Base-by-base conservation (phyloP, 2,888 invertebrate species). In the Scelioninae gen. 2 region DNA sequence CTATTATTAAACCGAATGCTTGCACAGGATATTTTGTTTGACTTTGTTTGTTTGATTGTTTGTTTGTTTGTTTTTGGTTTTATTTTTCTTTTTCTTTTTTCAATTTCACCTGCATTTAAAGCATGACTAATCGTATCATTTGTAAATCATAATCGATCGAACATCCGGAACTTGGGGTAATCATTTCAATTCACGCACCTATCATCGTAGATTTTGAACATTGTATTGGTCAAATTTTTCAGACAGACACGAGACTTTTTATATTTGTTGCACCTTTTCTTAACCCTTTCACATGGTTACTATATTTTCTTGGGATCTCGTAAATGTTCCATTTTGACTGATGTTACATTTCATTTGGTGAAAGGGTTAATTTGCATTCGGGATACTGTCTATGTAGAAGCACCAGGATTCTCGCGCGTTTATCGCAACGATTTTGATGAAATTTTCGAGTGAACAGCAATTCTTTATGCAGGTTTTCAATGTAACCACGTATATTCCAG, bases 391-490 rank as follows among this genome's bases (percentile, higher is more conserved):
- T 65, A 22, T 68, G 68, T 71, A 64, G 68, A 71, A 71, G 74
- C 71, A 74, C 71, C 74, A 74, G 68, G 74, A 74, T 71, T 63
- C 71, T 74, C 74, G 68, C 68, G 71, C 68, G 58, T 46, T 60
- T 35, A 18, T 37, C 0, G 22, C 63, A 70, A 74, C 60, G 2
- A 67, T 53, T 72, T 76, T 60, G 31, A 55, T 72, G 65, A 48
- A 48, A 2, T 37, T 1, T 52, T 50, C 10, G 19, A 9, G 9
- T 7, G 22, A 22, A 22, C 22, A 5, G n/a, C n/a, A n/a, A n/a
- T n/a, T 5, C 5, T 22, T 22, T 5, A 5, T 22, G 2, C 22
- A 22, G 22, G 2, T 35, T 6, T 35, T 11, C 39, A 16, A 1
- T 10, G n/a, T n/a, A n/a, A n/a, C n/a, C 16, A 16, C 10, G 5